These are phyloP conservation scores for Paragorgia papillata DNA, from an alignment of 92 coral and sea anemone genomes.

Conservation along the genomic window DNA sequence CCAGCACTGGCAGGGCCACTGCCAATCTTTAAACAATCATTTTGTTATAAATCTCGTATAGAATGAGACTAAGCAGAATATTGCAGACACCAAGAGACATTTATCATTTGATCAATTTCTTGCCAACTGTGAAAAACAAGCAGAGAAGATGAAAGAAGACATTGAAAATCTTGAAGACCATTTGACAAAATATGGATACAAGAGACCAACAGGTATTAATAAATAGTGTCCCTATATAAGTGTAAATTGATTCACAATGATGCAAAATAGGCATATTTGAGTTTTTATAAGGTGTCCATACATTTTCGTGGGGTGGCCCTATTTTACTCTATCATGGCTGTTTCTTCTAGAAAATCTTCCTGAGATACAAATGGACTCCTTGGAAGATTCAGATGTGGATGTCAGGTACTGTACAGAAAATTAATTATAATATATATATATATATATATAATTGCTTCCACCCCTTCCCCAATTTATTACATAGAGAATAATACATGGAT, in stretches of 20 bases:
- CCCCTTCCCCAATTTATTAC: too few species aligned
- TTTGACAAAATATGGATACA: slow-evolving; percentile 32
- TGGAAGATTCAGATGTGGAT: background rate
- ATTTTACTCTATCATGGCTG: too few species aligned
- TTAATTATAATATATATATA: too few species aligned
- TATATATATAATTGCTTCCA: too few species aligned
- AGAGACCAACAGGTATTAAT: slow-evolving; percentile 15
- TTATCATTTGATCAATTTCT: slow-evolving; percentile 4
- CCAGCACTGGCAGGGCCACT: too few species aligned
- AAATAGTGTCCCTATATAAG: background rate
- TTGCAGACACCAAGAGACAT: slow-evolving; percentile 3
- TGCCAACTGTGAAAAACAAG: slow-evolving; percentile 11
- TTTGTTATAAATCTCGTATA: too few species aligned
- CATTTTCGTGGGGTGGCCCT: too few species aligned
- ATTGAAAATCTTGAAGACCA: slow-evolving; percentile 39
- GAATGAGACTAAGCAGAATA: background rate
- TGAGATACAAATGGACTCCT: slow-evolving; percentile 21
- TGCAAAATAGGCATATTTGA: background rate
- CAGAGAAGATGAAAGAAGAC: slow-evolving; percentile 18
- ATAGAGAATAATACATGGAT: too few species aligned
- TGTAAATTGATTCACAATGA: background rate
- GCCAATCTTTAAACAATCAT: too few species aligned
- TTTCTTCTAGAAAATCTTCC: slow-evolving; percentile 28
- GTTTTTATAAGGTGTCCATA: too few species aligned
- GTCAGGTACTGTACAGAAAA: background rate